Evolutionary conservation across 2,888 invertebrate species (phyloP).

Genomic region (Drosophila glabriapex): DNA sequence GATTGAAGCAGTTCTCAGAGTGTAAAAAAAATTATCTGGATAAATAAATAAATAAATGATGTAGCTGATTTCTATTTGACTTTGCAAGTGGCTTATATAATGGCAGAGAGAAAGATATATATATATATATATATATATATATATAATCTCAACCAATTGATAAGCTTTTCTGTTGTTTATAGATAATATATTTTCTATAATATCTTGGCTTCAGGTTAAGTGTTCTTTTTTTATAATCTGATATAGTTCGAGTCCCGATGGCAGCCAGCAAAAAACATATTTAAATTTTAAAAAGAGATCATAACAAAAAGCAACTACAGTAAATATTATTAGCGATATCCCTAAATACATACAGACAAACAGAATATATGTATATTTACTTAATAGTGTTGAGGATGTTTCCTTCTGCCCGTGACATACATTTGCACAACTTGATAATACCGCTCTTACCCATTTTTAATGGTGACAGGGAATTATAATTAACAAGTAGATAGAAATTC

Average conservation of each 20-base stretch:
- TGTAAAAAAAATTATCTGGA: neutral
- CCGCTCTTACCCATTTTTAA: neutral
- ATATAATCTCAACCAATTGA: neutral
- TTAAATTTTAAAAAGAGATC: neutral
- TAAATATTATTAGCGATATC: neutral
- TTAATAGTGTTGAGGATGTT: neutral
- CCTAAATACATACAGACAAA: neutral
- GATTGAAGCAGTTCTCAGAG: neutral
- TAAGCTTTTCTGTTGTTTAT: neutral
- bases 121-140: neutral
- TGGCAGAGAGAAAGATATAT: neutral
- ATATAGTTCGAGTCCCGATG: neutral
- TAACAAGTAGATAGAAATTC: slow-evolving; percentile 5
- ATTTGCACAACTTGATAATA: neutral
- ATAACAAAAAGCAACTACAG: neutral
- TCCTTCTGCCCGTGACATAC: neutral
- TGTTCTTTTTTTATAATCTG: neutral
- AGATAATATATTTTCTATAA: neutral
- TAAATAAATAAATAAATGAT: neutral
- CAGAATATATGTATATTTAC: neutral
- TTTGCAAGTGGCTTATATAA: neutral
- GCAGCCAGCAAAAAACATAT: neutral
- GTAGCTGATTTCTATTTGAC: neutral
- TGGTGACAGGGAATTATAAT: slow-evolving; percentile 3
- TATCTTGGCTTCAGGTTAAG: neutral